Evolutionary conservation across 2,113 vertebrate species (phyloP), one percentile per base, ranked within the genome.

Genomic region (Amphiprion percula): DNA sequence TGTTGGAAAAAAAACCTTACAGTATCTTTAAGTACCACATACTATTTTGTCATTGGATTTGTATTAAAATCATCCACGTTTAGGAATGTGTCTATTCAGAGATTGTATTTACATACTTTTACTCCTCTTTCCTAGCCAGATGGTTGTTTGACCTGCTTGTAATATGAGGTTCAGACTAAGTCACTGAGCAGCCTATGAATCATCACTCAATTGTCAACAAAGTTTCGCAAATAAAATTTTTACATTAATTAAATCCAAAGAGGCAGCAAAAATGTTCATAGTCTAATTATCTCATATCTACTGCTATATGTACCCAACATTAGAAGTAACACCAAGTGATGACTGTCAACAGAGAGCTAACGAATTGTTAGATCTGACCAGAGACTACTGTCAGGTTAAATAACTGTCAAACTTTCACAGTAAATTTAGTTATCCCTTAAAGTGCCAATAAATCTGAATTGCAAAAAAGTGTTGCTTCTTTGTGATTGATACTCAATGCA

Each of bases 371-470:
- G 14, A n/a, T 61, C 3, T 50, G 68, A 69, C 46, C 55, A 55
- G 16, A 68, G 54, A 71, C 74, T 24, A 16, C 71, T 52, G 71
- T 66, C 68, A 44, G 61, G 37, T 16, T 69, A 44, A 52, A 74
- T n/a, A 49, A 24, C 68, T 28, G 15, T 72, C 72, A 49, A 50
- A 53, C 16, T 28, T 24, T 64, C 55, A 61, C 15, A 26, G 23
- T 52, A 6, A 58, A 67, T 60, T 30, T 76, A 83, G 8, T 69
- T 65, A 63, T 80, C 74, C 74, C 65, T 87, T 77, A 56, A 84
- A 92, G 91, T 93, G 82, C 85, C 91, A 93, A 94, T 92, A 90
- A 92, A 87, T 55, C 11, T 58, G 14, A 85, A 78, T 60, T 77
- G 59, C 50, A 49, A 68, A 81, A 77, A 41, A 3, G 10, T 19